Base-by-base conservation (phyloP, 2,888 invertebrate species). In the Ormyrus labotus region DNA sequence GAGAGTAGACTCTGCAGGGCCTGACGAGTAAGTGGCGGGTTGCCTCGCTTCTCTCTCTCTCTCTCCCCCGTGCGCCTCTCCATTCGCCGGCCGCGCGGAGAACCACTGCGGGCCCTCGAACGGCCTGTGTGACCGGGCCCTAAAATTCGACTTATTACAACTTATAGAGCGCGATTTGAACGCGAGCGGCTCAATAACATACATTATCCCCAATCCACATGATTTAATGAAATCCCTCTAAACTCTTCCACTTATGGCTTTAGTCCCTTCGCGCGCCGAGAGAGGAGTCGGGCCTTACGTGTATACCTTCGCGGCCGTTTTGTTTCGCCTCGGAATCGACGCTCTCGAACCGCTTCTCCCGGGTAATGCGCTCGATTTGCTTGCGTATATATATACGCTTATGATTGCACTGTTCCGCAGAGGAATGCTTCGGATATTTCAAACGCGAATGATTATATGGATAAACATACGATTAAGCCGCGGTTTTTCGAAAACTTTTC, bases 191-290 rank as follows among this genome's bases (percentile, higher is more conserved):
- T 89, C 88, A 89, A 91, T 91, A 91, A 90, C 90, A 91, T 90
- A 90, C 89, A 91, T 91, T 91, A 91, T 88, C 87, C 85, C 87
- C 90, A 89, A 91, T 91, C 89, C 89, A 90, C 90, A 91, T 90
- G 90, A 91, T 91, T 91, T 91, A 90, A 91, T 91, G 90, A 90
- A 91, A 90, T 90, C 89, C 88, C 89, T 91, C 90, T 90, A 91
- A 91, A 90, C 91, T 90, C 90, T 89, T 34, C 90, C 90, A 90
- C 90, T 90, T 90, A 83, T 73, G 68, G 86, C 84, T 87, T 86
- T 86, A 86, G 87, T 89, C 88, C 34, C 89, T 87, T 87, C 85
- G 87, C 87, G 87, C 87, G 85, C 75, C 68, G 70, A 53, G 13
- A 68, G 71, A 65, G 86, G 86, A 87, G 85, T 9, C 71, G 70